Evolutionary conservation across 2,113 vertebrate species (phyloP), one percentile per base, ranked within the genome.

Genomic region (Lepisosteus osseus): DNA sequence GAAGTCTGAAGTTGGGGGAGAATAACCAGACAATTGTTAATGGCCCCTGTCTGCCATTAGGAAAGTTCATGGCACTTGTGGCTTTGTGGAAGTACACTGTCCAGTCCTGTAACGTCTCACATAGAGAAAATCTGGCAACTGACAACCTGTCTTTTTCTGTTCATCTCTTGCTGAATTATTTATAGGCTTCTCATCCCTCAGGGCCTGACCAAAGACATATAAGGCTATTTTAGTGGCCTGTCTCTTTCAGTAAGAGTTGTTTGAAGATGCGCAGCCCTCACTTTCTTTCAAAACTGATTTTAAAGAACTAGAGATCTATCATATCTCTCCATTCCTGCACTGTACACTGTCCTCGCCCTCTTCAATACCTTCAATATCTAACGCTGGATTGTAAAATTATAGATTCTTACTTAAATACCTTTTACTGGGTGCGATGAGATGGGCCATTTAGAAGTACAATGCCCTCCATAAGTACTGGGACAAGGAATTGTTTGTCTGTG

Each of bases 91-190:
- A 55, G 51, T 77, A 71, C 77, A 74, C 71, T 69, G 66, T 67
- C 29, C 71, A 72, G 61, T 59, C n/a, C 8, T 12, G 13, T 47
- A 67, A 51, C 43, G 11, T 55, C 66, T 41, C 11, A 9, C 47
- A 4, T 43, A 14, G 4, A 14, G 61, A 71, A 76, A 68, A 74
- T 79, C 72, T 80, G 75, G 76, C 79, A 80, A 85, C 82, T 87
- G 87, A 87, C 86, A 86, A 80, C 77, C 74, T 85, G 82, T 85
- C 85, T 79, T 71, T 77, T 69, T 83, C 54, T 76, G 77, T 85
- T 84, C 85, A 83, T 80, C 62, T 76, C 69, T 68, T 65, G 57
- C 72, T 91, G 83, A 89, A 91, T 90, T 86, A 86, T 89, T 87
- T 86, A 89, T 83, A 67, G 68, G 65, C 40, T 76, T 72, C 59